These are phyloP conservation scores for Pteronura brasiliensis DNA, from an alignment of 2,113 vertebrate species.

Conservation along the genomic window DNA sequence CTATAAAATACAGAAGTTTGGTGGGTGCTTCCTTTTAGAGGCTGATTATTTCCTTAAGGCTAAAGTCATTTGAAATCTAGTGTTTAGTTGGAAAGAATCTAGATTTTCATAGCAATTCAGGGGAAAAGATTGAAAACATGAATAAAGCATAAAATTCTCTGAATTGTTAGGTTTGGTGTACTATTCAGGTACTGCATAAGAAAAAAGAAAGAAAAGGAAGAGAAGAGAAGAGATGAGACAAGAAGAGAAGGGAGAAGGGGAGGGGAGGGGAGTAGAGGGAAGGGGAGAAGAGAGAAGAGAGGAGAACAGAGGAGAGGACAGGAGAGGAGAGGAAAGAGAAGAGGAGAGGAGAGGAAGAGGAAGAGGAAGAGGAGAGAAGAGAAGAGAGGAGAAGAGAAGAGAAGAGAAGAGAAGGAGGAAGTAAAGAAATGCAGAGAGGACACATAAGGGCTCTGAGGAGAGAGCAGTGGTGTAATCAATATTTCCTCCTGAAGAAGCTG, in stretches of 20 bases:
- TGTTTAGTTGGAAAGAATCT: constrained; percentile 43
- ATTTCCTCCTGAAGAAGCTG: constrained; percentile 60
- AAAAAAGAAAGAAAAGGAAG: constrained; percentile 12
- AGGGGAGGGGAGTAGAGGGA: too few relatives aligned
- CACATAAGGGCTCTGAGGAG: constrained; percentile 68
- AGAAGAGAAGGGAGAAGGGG: too few relatives aligned
- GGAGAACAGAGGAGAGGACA: fast-evolving
- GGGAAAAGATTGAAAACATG: constrained; percentile 71
- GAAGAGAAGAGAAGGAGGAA: not conserved
- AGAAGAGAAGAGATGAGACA: too few relatives aligned
- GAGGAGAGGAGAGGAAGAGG: too few relatives aligned
- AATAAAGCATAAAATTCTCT: constrained; percentile 66
- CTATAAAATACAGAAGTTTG: not conserved
- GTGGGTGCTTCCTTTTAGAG: not conserved
- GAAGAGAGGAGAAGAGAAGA: too few relatives aligned
- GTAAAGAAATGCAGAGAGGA: constrained; percentile 54
- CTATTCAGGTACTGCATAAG: constrained; percentile 65
- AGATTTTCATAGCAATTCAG: constrained; percentile 61
- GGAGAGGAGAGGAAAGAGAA: fast-evolving
- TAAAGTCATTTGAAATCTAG: constrained; percentile 65
- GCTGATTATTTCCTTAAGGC: not conserved
- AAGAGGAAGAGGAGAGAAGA: too few relatives aligned
- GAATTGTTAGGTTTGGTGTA: constrained; percentile 63
- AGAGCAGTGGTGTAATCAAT: constrained; percentile 64
- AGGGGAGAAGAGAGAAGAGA: too few relatives aligned